Evolutionary conservation across 2,888 invertebrate species (phyloP).

Genomic region (Lepidocyrtinus sp.): DNA sequence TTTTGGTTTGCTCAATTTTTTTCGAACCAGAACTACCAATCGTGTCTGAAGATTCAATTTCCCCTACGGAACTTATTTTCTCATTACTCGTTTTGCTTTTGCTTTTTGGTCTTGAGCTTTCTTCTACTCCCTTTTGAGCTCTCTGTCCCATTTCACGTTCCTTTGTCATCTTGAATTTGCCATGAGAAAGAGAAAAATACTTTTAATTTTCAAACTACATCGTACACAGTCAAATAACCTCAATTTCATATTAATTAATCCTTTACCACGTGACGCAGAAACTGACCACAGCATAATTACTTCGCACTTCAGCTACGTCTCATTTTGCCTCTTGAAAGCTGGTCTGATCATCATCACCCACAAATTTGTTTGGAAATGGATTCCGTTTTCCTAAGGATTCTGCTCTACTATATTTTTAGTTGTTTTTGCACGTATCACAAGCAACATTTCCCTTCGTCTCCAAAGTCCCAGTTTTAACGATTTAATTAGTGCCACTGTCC

Average conservation of each 20-base stretch:
- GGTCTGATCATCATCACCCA: background rate
- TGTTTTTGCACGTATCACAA: too few relatives aligned
- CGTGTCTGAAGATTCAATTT: constrained; percentile 55
- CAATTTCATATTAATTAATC: too few relatives aligned
- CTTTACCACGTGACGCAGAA: constrained; percentile 53
- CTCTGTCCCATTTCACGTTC: constrained; percentile 69
- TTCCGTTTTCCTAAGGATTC: too few relatives aligned
- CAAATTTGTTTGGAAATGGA: background rate
- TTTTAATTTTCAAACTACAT: too few relatives aligned
- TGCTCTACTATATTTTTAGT: too few relatives aligned
- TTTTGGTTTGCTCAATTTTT: constrained; percentile 38
- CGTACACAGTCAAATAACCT: too few relatives aligned
- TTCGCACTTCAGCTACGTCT: constrained; percentile 16
- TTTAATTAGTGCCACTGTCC: too few relatives aligned
- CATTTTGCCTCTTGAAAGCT: background rate
- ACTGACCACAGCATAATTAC: constrained; percentile 53
- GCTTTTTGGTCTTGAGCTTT: constrained; percentile 59
- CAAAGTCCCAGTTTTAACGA: too few relatives aligned
- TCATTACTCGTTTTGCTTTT: constrained; percentile 50
- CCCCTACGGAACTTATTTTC: constrained; percentile 48
- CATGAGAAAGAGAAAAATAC: background rate
- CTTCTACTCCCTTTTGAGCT: constrained; percentile 67
- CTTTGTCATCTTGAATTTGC: constrained; percentile 66
- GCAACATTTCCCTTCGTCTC: too few relatives aligned
- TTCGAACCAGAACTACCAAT: constrained; percentile 58